These are phyloP conservation scores for Eutolmus rufibarbis DNA, from an alignment of 2,888 invertebrate genomes.

Conservation along the genomic window DNA sequence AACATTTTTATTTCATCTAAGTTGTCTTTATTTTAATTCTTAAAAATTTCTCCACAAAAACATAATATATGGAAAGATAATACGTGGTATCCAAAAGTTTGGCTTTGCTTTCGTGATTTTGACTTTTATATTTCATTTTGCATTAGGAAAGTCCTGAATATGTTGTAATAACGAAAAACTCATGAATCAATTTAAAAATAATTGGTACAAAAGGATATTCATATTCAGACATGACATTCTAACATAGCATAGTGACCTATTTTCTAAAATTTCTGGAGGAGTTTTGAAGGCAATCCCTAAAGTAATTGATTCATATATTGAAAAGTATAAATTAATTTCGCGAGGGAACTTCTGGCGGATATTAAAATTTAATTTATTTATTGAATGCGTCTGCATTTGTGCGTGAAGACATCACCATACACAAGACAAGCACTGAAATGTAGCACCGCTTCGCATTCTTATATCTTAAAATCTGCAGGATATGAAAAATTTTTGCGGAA, in stretches of 20 bases:
- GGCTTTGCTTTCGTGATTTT: no score
- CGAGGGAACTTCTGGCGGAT: conserved; percentile 13
- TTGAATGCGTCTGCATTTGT: conserved; percentile 5
- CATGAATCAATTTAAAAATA: neutral
- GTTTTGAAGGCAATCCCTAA: neutral
- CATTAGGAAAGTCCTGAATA: no score
- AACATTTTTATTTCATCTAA: neutral
- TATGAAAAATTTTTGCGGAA: conserved; percentile 26
- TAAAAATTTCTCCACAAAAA: no score
- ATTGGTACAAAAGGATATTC: neutral
- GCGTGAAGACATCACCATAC: neutral
- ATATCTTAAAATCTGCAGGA: neutral
- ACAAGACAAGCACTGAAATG: neutral
- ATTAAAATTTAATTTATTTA: conserved; percentile 39
- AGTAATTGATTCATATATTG: conserved; percentile 17
- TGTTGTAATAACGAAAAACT: neutral
- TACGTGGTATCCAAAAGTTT: no score
- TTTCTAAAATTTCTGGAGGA: neutral
- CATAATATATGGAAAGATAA: no score
- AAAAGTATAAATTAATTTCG: neutral
- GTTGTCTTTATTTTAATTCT: no score
- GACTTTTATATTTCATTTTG: no score
- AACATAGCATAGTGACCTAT: neutral
- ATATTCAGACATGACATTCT: neutral
- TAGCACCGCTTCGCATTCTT: neutral